Percentiles rank a stretch among this genome's conserved stretches.
phyloP scores from a whole-genome alignment of 2,113 vertebrate species.

The Gadus chalcogrammus region DNA sequence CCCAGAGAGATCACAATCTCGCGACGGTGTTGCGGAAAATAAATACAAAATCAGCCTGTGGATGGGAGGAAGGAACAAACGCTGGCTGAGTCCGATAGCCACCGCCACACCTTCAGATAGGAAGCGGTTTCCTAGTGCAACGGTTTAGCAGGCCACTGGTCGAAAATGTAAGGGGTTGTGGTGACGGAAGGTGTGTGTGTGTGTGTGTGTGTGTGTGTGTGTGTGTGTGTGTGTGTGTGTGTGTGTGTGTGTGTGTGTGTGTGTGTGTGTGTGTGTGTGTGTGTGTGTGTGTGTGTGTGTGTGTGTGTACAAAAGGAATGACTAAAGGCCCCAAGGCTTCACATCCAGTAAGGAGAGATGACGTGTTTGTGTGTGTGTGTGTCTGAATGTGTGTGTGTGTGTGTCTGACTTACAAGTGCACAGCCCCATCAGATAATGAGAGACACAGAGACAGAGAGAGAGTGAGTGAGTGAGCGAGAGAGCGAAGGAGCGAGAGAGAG shows the following conservation, averaged over 20 bases:
- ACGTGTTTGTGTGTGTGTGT: not conserved
- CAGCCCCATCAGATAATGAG: not conserved
- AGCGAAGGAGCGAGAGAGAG: not conserved
- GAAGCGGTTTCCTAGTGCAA: too few relatives aligned
- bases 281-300: not conserved
- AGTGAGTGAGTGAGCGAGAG: constrained; percentile 5
- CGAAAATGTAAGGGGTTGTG: too few relatives aligned
- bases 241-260: not conserved
- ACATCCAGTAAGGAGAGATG: too few relatives aligned
- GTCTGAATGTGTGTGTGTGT: too few relatives aligned
- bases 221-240: not conserved
- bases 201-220: constrained; percentile 4
- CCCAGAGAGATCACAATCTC: too few relatives aligned
- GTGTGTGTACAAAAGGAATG: not conserved
- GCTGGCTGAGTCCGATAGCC: too few relatives aligned
- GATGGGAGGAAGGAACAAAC: not conserved
- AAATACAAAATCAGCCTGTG: not conserved
- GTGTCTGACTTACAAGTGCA: too few relatives aligned
- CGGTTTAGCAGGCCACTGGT: too few relatives aligned
- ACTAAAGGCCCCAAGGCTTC: too few relatives aligned
- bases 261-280: not conserved
- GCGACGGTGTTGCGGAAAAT: too few relatives aligned
- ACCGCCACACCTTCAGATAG: too few relatives aligned
- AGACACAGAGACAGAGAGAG: constrained; percentile 21
- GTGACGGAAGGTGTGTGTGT: constrained; percentile 13